Evolutionary conservation across 2,888 invertebrate species (phyloP), one percentile per base, ranked within the genome.

Genomic region (Brassicogethes aeneus): DNA sequence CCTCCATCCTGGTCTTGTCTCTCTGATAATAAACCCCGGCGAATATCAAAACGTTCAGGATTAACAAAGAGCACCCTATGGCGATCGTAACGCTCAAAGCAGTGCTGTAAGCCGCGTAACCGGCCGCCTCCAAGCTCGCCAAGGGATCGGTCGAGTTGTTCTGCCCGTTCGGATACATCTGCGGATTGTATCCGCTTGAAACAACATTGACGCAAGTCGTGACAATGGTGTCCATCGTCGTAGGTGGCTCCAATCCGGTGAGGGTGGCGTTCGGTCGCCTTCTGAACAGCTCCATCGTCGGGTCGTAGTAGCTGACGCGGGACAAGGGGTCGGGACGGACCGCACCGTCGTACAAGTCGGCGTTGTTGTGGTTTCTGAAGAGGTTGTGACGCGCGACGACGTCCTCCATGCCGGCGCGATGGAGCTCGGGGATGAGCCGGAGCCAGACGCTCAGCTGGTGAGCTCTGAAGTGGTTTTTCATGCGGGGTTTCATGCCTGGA

Each of bases 361-460:
- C 82, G 64, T 92, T 90, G 62, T 89, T 85, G 69, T 91, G 86
- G 70, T 90, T 85, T 51, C 85, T 79, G 69, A 94, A 89, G 50
- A 92, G 77, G 69, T 94, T 93, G 70, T 92, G 90, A 35, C 85
- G 74, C 1, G 85, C 82, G 33, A 86, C 85, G 5, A 87, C 88
- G 65, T 89, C 89, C 59, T 88, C 89, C 87, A 89, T 89, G 2
- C 89, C 89, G 0, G 87, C 84, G 39, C 88, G 74, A 63, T 90
- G 89, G 0, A 90, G 74, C 65, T 94, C 93, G 0, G 95, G 95
- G 35, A 96, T 87, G 3, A 95, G 76, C 3, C 94, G 84, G 5
- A 94, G 70, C 96, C 96, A 96, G 34, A 95, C 89, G 35, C 94
- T 93, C 37, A 95, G 75, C 63, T 94, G 92, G 68, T 94, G 93